Evolutionary conservation across 2,797 vertebrate species (phyloP), one percentile per base, ranked within the genome.

Genomic region (Semotilus atromaculatus): DNA sequence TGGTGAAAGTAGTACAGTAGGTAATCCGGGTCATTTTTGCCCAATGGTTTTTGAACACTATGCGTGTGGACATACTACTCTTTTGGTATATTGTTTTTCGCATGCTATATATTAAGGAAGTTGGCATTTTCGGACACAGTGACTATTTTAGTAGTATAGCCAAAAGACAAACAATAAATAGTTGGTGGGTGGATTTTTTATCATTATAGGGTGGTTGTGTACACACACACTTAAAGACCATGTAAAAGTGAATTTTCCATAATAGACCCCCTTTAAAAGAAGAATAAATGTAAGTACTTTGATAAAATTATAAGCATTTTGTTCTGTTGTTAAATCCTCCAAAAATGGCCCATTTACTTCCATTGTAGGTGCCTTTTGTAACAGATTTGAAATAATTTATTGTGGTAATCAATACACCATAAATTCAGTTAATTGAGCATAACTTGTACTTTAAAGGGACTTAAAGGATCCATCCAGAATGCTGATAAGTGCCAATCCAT

Each of bases 401-500:
- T 43, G 23, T 45, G 7, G 40, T 29, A 72, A 45, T 19, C 40
- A 48, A 72, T 72, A 5, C 40, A 72, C 40, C n/a, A 72, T 18
- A 72, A 29, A 29, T 72, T n/a, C n/a, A 72, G 3, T 72, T 1
- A 8, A 19, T 1, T 26, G n/a, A 26, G 14, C 26, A 18, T 2
- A 45, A 71, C 38, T 68, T 36, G 31, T 5, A 36, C 31, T 40
- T 40, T 29, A 48, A 58, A 51, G 8, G 5, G n/a, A 51, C 2
- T 53, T 21, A 53, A 36, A 58, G 4, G 53, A 74, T 81, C 29
- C 53, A 64, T 26, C 18, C 38, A 45, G 31, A 79, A 70, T 73
- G 43, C 66, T 79, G 68, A 21, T 7, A 68, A 70, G 13, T 38
- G 9, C 29, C 31, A 81, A 38, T 84, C 45, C 67, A 62, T 66